Evolutionary conservation across 2,888 invertebrate species (phyloP), one percentile per base, ranked within the genome.

Genomic region (Trissonchulus latispiculum): DNA sequence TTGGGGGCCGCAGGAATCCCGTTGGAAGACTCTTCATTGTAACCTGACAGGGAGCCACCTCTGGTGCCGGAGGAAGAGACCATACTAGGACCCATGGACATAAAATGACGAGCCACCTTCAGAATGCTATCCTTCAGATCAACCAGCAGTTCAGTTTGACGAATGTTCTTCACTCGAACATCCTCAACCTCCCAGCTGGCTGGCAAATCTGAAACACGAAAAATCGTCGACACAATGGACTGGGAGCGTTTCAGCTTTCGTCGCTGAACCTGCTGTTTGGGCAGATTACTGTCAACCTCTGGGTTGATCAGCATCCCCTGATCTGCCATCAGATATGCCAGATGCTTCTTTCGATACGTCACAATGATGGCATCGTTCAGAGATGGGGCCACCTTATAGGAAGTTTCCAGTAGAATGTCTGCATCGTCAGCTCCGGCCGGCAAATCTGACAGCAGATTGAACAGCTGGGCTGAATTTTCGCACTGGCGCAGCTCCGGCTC

Each of bases 101-200:
- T 89, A 85, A 99, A 99, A 86, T 99, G 96, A 36, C 95, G 88
- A 32, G 94, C 93, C 76, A 92, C 89, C 85, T 93, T 95, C 72
- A 95, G 86, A 78, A 97, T 94, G 36, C 95, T 92, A 86, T 99
- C 96, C 78, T 96, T 88, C 72, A 99, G 87, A 86, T 97, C 96
- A n/a, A 99, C 95, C 77, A 99, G 87, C 80, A 97, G 90, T 87
- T 99, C 97, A 79, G 99, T 99, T 86, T 97, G 97, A 76, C 92
- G 90, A 71, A 99, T 93, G 86, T 99, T 99, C 85, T 99, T 99
- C 75, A 91, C 92, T 83, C 95, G 91, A 23, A 91, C 87, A 83
- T 92, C 91, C 1, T 73, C 83, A 61, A 80, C 80, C 73, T 79
- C 79, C 35, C 64, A 64, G 29, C 15, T 32, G 3, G 23, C 33